These are phyloP conservation scores for Tridacna crocea DNA, from an alignment of 2,888 invertebrate species.

Conservation along the genomic window DNA sequence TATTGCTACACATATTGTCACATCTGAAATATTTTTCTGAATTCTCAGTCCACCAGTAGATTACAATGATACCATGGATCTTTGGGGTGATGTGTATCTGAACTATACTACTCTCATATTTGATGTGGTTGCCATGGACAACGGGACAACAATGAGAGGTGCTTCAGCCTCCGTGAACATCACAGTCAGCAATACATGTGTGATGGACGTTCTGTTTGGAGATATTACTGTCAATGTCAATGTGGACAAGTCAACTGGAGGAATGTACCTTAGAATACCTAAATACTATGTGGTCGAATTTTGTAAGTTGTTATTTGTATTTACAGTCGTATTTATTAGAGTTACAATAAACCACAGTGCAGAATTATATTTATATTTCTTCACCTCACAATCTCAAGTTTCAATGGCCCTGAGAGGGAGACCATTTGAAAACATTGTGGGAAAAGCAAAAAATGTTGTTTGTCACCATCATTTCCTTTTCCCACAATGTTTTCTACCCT, in stretches of 20 bases:
- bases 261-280: constrained; percentile 70
- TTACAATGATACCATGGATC: constrained; percentile 63
- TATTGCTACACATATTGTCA: too few relatives aligned
- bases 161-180: constrained; percentile 66
- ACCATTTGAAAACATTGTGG: too few relatives aligned
- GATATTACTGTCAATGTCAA: constrained; percentile 63
- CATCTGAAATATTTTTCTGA: not conserved
- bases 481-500: too few relatives aligned
- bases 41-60: constrained; percentile 68
- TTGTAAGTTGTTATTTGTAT: constrained; percentile 60
- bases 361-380: too few relatives aligned
- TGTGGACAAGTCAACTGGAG: constrained; percentile 69
- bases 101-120: constrained; percentile 69
- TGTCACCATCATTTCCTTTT: too few relatives aligned
- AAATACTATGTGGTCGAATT: constrained; percentile 74
- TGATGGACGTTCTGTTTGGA: constrained; percentile 72
- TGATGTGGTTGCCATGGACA: constrained; percentile 72
- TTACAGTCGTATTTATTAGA: not conserved
- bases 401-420: too few relatives aligned
- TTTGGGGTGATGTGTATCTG: constrained; percentile 69
- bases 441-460: too few relatives aligned
- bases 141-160: constrained; percentile 75
- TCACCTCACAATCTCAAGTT: too few relatives aligned
- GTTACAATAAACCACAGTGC: too few relatives aligned
- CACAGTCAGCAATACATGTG: constrained; percentile 76